Conservation (phyloP, 1,140 invertebrate species). For the Zaprionus gabonicus region DNA sequence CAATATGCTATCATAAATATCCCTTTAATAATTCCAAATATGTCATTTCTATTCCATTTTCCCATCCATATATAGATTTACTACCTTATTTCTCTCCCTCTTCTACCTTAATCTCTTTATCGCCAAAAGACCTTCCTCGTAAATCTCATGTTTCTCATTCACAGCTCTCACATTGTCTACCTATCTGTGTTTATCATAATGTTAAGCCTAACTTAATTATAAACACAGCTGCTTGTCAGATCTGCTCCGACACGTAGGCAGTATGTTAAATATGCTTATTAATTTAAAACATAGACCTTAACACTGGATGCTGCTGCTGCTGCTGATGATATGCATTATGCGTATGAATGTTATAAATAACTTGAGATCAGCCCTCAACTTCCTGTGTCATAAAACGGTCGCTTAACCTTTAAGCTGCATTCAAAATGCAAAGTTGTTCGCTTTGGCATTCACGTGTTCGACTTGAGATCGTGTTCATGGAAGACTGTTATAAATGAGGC, state of each 20-base stretch:
- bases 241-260: conserved; percentile 18
- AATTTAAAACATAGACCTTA: conserved; percentile 1
- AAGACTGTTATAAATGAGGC: conserved; percentile 1
- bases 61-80: too few relatives aligned
- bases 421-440: conserved; percentile 15
- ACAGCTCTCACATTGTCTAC: neutral
- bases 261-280: conserved; percentile 2
- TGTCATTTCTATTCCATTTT: too few relatives aligned
- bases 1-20: too few relatives aligned
- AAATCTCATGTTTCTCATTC: neutral
- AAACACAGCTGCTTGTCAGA: conserved; percentile 6
- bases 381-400: conserved; percentile 35
- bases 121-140: neutral
- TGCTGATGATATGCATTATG: conserved; percentile 14
- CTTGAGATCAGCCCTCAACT: conserved; percentile 21
- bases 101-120: neutral
- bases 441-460: too few relatives aligned
- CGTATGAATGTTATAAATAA: conserved; percentile 15
- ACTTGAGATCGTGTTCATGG: neutral
- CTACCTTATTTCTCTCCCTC: too few relatives aligned
- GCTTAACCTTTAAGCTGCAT: conserved; percentile 9
- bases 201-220: conserved; percentile 7
- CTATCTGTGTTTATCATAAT: neutral
- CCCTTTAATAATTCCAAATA: too few relatives aligned
- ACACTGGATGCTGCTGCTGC: neutral